Percentiles rank a stretch among this genome's conserved stretches.
Evolutionary conservation across 2,797 vertebrate genomes (phyloP).

Genomic region (Ctenopoma multispine): DNA sequence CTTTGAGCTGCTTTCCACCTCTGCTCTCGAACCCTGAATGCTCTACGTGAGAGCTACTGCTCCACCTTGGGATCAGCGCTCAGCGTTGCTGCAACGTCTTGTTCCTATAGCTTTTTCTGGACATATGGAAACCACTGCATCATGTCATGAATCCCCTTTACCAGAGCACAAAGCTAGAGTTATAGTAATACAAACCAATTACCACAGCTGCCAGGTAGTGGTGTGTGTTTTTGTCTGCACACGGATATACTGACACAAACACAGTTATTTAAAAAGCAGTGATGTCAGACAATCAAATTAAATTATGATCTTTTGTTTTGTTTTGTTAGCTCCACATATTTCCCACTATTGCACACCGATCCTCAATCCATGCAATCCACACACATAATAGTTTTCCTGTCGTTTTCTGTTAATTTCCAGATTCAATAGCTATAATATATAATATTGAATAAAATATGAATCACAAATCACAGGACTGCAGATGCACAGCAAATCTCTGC

Average conservation of each 20-base stretch:
- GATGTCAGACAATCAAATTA: not conserved
- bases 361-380: no score
- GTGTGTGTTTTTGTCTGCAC: no score
- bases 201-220: no score
- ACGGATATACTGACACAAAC: not conserved
- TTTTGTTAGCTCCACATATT: not conserved
- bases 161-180: slow-evolving; percentile 27
- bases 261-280: not conserved
- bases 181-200: not conserved
- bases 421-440: no score
- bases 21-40: slow-evolving; percentile 69
- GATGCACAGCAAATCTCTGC: not conserved
- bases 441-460: no score
- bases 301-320: not conserved
- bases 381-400: no score
- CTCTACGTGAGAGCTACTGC: slow-evolving; percentile 53
- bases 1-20: slow-evolving; percentile 70
- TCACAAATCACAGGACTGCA: not conserved
- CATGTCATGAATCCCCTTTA: slow-evolving; percentile 62
- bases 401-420: no score
- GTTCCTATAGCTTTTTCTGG: slow-evolving; percentile 40
- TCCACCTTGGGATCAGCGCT: slow-evolving; percentile 67
- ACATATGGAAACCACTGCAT: slow-evolving; percentile 43
- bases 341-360: no score
- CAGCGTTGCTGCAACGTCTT: slow-evolving; percentile 49